phyloP scores from a whole-genome alignment of 2,113 vertebrate species.

The Piprites chloris region DNA sequence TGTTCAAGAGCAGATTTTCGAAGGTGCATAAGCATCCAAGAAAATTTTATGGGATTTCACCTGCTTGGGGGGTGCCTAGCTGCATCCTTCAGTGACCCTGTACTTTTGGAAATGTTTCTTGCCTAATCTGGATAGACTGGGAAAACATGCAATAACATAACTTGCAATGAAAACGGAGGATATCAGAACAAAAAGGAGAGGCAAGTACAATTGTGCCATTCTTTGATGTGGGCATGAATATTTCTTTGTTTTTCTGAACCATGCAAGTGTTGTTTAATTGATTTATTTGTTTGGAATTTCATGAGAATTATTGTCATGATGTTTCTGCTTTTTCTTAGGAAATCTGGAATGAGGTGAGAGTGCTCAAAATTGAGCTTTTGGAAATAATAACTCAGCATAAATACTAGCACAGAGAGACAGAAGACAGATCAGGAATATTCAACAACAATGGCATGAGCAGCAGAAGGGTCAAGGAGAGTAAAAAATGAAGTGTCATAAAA shows the following conservation, averaged over 20 bases:
- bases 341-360: neutral
- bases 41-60: neutral
- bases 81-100: neutral
- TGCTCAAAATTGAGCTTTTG: neutral
- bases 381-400: slow-evolving; percentile 6
- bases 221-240: neutral
- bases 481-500: neutral
- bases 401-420: neutral
- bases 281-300: slow-evolving; percentile 25
- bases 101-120: neutral
- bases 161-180: neutral
- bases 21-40: neutral
- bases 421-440: neutral
- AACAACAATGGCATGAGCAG: neutral
- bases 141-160: neutral
- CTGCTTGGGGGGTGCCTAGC: neutral
- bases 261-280: neutral
- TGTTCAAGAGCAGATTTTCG: neutral
- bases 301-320: neutral
- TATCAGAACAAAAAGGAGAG: neutral
- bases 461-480: neutral
- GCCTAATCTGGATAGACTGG: neutral
- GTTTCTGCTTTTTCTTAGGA: neutral
- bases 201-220: neutral
- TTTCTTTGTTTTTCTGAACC: neutral